A percentile compares a stretch with the other conserved stretches of the same genome.
These are phyloP conservation scores for Dicentrarchus labrax DNA, from an alignment of 2,113 vertebrate species.

Conservation along the genomic window DNA sequence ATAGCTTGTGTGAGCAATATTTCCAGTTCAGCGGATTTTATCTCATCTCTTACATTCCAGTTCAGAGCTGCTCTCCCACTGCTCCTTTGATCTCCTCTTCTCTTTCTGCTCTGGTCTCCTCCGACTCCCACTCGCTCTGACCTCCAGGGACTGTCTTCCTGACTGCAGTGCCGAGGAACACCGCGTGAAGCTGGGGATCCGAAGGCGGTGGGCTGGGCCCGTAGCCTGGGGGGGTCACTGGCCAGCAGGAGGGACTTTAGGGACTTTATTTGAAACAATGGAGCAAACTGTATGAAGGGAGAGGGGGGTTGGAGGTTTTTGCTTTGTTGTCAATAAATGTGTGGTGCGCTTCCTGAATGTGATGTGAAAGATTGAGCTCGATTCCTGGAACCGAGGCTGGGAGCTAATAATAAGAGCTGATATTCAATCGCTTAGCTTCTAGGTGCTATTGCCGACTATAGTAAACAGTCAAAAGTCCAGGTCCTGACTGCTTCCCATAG, in stretches of 20 bases:
- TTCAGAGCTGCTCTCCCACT: slow-evolving; percentile 62
- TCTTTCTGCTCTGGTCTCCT: slow-evolving; percentile 52
- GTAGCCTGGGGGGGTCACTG: slow-evolving; percentile 48
- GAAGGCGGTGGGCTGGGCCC: slow-evolving; percentile 62
- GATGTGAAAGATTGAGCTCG: slow-evolving; percentile 22
- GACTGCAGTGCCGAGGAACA: slow-evolving; percentile 41
- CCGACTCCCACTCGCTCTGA: slow-evolving; percentile 73
- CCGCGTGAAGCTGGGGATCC: slow-evolving; percentile 54
- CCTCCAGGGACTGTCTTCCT: slow-evolving; percentile 59
- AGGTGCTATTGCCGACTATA: not conserved
- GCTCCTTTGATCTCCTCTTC: slow-evolving; percentile 65
- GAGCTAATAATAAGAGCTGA: not conserved
- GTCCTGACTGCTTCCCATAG: not conserved
- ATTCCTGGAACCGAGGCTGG: not conserved
- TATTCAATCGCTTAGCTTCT: not conserved
- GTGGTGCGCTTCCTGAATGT: slow-evolving; percentile 64
- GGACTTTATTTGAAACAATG: slow-evolving; percentile 64
- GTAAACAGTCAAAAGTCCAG: not conserved
- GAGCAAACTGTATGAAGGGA: slow-evolving; percentile 40
- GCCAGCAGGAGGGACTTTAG: slow-evolving; percentile 56
- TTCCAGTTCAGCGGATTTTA: slow-evolving; percentile 63
- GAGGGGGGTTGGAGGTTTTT: slow-evolving; percentile 57
- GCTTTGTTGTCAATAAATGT: slow-evolving; percentile 82
- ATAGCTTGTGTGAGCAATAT: slow-evolving; percentile 34
- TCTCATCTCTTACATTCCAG: slow-evolving; percentile 57